Percentiles rank a stretch among this genome's conserved stretches.
Conservation (phyloP, 2,113 vertebrate genomes). For the Prietella phreatophila region DNA sequence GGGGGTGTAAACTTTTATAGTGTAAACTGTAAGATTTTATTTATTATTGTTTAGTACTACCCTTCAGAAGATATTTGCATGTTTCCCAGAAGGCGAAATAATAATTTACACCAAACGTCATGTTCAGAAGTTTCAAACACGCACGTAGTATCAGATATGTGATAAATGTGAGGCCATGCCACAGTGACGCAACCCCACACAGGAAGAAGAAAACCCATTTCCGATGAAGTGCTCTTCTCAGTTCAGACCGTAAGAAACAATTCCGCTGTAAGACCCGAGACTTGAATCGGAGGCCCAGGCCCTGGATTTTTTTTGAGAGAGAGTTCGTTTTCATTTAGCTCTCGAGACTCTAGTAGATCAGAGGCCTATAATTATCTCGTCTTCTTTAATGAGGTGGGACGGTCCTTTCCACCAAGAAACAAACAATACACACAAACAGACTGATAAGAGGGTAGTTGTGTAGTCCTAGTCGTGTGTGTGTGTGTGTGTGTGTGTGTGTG, state of each 20-base stretch:
- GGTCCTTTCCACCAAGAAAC: constrained; percentile 27
- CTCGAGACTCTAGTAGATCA: neutral
- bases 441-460: constrained; percentile 52
- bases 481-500: neutral
- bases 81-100: no score
- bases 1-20: no score
- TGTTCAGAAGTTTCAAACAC: neutral
- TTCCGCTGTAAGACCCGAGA: neutral
- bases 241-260: neutral
- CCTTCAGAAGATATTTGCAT: no score
- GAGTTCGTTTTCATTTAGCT: neutral
- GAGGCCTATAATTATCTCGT: constrained; percentile 43
- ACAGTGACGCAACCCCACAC: neutral
- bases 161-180: neutral
- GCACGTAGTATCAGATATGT: neutral
- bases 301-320: neutral
- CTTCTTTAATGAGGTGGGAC: constrained; percentile 35
- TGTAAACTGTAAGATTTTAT: no score
- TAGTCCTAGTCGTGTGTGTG: constrained; percentile 29
- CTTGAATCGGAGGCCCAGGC: neutral
- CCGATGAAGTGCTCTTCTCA: neutral
- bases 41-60: no score
- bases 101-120: no score
- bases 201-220: neutral
- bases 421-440: constrained; percentile 46